Base-by-base conservation (phyloP, 2,797 vertebrate genomes). In the Propithecus perrieri region DNA sequence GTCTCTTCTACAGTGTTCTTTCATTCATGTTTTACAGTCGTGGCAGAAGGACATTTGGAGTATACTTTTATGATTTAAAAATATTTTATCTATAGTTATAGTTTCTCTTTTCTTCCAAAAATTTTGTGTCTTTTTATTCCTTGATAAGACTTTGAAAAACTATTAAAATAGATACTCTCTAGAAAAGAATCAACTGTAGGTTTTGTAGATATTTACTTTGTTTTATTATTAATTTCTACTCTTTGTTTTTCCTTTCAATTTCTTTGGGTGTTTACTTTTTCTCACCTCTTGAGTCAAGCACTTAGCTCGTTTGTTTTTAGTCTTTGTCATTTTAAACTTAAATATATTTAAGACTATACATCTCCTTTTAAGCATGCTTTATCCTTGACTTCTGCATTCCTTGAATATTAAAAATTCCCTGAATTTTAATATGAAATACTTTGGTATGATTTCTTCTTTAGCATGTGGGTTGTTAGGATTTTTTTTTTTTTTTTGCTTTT, bases 401-500 rank as follows among this genome's bases (percentile, higher is more conserved):
- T 83, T 89, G 28, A 59, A 24, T 67, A 18, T 35, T 61, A 71
- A 76, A 78, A 43, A 38, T 35, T 61, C 20, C 24, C 46, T 71
- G 67, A 85, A 46, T 85, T 85, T 75, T 89, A n/a, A 24, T 41
- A 13, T 71, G 10, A 48, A 67, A 26, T 46, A 18, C 67, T 72
- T 83, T 35, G 46, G 24, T 41, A 3, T 61, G 30, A 81, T 50
- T 78, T 65, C 24, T 86, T 85, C 46, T 69, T 61, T 59, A 63
- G 35, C 75, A 15, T 7, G 7, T 57, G 53, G 48, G 12, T 30
- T 80, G 1, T 35, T n/a, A n/a, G 46, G 46, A 13, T 15, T 85
- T 41, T n/a, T 17, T 28, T 35, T 35, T 83, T n/a, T 26, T 46
- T 91, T 69, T 69, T 48, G 65, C 24, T 91, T 94, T 85, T 41